These are phyloP conservation scores for Trichonephila clavata DNA, from an alignment of 1,140 invertebrate species.

Conservation along the genomic window DNA sequence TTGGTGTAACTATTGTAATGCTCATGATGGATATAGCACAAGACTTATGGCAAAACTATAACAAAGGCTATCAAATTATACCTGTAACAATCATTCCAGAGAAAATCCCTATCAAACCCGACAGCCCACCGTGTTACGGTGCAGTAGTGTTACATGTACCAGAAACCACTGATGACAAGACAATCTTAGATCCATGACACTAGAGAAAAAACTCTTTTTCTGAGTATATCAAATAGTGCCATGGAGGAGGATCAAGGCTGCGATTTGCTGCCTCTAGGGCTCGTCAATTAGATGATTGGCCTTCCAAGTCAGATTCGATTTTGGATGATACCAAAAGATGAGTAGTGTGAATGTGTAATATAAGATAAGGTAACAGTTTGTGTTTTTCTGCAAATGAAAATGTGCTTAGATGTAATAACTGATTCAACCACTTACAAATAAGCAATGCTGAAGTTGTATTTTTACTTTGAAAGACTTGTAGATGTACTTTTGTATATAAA, in stretches of 20 bases:
- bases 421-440: background rate
- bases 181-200: background rate
- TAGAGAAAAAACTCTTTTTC: background rate
- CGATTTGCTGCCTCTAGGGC: background rate
- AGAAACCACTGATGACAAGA: background rate
- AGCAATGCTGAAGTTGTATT: background rate
- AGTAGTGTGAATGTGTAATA: background rate
- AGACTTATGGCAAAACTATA: conserved; percentile 39
- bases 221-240: background rate
- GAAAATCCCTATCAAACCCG: background rate
- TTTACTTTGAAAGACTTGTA: background rate
- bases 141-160: background rate
- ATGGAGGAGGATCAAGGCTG: conserved; percentile 2
- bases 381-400: background rate
- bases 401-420: background rate
- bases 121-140: background rate
- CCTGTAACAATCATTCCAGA: conserved; percentile 24
- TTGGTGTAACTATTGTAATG: conserved; percentile 22
- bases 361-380: background rate
- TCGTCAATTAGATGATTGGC: background rate
- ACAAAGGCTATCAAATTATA: background rate
- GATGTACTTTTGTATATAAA: no score
- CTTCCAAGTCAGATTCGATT: background rate
- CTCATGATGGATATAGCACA: conserved; percentile 33
- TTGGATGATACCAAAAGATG: background rate